These are phyloP conservation scores for Ictalurus punctatus DNA, from an alignment of 2,113 vertebrate species.

Conservation along the genomic window DNA sequence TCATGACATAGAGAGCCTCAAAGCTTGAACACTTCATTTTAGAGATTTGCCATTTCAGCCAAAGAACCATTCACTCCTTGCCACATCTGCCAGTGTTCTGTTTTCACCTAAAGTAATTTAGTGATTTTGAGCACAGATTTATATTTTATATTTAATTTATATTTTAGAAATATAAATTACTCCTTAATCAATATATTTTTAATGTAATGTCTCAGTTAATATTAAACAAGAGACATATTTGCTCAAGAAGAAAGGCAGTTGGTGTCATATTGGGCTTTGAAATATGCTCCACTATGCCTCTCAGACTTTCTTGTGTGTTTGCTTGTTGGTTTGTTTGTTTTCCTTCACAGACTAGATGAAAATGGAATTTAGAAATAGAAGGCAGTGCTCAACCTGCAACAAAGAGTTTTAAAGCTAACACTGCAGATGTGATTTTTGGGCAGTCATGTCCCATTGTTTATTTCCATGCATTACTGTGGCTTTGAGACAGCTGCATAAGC, in stretches of 20 bases:
- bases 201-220: background rate
- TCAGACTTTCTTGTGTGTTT: background rate
- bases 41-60: background rate
- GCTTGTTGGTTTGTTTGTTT: background rate
- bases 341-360: background rate
- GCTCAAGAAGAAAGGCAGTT: background rate
- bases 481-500: constrained; percentile 34
- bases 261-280: background rate
- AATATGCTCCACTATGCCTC: background rate
- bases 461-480: constrained; percentile 37
- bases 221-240: background rate
- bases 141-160: no score
- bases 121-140: background rate
- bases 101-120: background rate
- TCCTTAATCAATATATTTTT: background rate
- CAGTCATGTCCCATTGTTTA: constrained; percentile 10
- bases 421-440: constrained; percentile 25
- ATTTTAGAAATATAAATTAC: background rate
- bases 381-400: background rate
- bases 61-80: background rate
- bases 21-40: background rate
- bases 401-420: background rate
- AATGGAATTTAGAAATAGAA: background rate
- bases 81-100: background rate
- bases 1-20: constrained; percentile 9